Conservation (phyloP, 2,797 vertebrate genomes). For the Phrynocephalus guinanensis region DNA sequence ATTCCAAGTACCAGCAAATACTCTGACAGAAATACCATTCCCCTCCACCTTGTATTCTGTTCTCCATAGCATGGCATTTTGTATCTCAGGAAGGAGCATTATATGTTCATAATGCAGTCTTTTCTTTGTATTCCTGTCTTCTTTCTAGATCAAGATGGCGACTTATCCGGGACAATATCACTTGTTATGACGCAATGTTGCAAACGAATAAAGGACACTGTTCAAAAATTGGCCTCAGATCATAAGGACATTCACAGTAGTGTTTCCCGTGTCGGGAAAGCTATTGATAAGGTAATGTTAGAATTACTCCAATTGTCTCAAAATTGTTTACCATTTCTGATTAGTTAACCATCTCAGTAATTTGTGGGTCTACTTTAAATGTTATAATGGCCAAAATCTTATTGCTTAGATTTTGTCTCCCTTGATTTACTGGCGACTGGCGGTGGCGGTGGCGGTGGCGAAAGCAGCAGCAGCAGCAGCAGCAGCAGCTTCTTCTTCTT, state of each 20-base stretch:
- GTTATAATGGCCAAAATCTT: no score
- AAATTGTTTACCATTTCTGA: neutral
- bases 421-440: no score
- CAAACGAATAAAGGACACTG: constrained; percentile 87
- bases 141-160: constrained; percentile 81
- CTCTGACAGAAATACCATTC: neutral
- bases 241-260: constrained; percentile 90
- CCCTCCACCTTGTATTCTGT: rapidly evolving
- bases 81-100: neutral
- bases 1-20: neutral
- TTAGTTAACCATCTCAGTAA: neutral
- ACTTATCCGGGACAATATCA: constrained; percentile 85
- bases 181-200: constrained; percentile 88
- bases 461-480: no score
- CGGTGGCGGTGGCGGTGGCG: no score
- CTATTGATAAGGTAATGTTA: constrained; percentile 84
- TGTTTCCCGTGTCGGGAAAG: constrained; percentile 86
- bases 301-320: constrained; percentile 5
- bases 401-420: no score
- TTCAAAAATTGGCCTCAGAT: constrained; percentile 86
- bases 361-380: neutral
- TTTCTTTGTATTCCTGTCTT: constrained; percentile 50
- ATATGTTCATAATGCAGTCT: constrained; percentile 29
- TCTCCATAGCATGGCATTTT: neutral
- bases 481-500: no score